Evolutionary conservation across 2,797 vertebrate species (phyloP).

Genomic region (Garrulus glandarius): DNA sequence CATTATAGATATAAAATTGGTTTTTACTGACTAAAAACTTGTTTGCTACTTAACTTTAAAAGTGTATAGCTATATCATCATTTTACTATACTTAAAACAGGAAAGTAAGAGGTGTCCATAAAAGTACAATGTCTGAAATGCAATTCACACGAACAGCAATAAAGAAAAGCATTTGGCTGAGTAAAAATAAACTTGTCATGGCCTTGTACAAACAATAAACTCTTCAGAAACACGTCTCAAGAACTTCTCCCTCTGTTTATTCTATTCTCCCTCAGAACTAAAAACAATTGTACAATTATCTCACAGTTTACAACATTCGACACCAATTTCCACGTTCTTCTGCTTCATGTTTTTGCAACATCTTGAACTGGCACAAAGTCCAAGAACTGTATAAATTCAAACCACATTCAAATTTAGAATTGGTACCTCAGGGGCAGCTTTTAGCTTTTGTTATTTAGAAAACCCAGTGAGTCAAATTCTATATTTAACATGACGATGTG

Average conservation of each 20-base stretch:
- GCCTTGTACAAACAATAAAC: background rate
- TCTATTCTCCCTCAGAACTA: background rate
- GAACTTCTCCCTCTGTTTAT: background rate
- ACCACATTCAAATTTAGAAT: conserved; percentile 1
- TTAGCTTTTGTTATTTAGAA: conserved; percentile 23
- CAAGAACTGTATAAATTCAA: background rate
- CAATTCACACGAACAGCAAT: background rate
- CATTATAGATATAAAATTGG: background rate
- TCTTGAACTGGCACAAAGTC: background rate
- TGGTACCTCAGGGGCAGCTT: background rate
- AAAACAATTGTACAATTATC: background rate
- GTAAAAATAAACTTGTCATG: background rate
- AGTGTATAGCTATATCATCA: background rate
- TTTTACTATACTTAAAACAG: background rate
- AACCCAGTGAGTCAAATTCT: conserved; percentile 5
- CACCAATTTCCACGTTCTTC: background rate
- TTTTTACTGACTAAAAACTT: background rate
- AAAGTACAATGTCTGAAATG: background rate
- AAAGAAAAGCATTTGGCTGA: background rate
- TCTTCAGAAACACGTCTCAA: background rate
- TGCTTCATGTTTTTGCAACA: background rate
- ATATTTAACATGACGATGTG: conserved; percentile 16
- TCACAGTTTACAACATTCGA: background rate
- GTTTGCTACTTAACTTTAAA: background rate
- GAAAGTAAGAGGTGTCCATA: background rate